Evolutionary conservation across 2,113 vertebrate genomes (phyloP).

Genomic region (Stercorarius parasiticus): DNA sequence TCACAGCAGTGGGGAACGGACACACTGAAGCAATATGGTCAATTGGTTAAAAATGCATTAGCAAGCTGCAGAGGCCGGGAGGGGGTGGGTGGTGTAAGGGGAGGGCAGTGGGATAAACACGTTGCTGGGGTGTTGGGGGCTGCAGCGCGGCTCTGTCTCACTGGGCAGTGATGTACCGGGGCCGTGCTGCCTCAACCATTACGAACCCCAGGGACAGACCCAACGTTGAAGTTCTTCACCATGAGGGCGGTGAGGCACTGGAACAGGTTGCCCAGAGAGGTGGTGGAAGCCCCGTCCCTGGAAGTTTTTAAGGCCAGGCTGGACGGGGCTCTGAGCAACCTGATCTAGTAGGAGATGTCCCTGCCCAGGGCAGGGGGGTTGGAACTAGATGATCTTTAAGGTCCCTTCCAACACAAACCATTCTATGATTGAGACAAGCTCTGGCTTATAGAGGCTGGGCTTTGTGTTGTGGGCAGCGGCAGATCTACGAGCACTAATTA

Average conservation of each 20-base stretch:
- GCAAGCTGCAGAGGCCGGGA: not conserved
- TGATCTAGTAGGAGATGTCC: too few relatives aligned
- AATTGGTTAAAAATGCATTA: not conserved
- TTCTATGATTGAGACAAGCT: not conserved
- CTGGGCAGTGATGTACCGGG: not conserved
- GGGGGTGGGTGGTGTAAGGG: accelerated
- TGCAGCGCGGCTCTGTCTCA: not conserved
- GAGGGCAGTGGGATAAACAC: not conserved
- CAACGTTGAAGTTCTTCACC: accelerated
- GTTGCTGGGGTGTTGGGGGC: accelerated
- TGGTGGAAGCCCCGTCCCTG: too few relatives aligned
- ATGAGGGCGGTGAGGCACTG: too few relatives aligned
- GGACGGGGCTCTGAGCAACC: too few relatives aligned
- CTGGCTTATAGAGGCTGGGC: not conserved
- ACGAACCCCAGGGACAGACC: not conserved
- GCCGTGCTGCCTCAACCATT: accelerated
- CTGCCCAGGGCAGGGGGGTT: too few relatives aligned
- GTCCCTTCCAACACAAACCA: too few relatives aligned
- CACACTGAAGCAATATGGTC: accelerated
- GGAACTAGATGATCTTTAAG: too few relatives aligned
- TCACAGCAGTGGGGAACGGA: not conserved
- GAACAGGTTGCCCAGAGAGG: too few relatives aligned
- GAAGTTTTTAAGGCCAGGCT: too few relatives aligned
- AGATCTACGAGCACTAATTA: not conserved
- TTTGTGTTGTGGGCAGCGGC: not conserved